Base-by-base conservation (phyloP, 2,888 invertebrate species). In the Tetranychus truncatus region DNA sequence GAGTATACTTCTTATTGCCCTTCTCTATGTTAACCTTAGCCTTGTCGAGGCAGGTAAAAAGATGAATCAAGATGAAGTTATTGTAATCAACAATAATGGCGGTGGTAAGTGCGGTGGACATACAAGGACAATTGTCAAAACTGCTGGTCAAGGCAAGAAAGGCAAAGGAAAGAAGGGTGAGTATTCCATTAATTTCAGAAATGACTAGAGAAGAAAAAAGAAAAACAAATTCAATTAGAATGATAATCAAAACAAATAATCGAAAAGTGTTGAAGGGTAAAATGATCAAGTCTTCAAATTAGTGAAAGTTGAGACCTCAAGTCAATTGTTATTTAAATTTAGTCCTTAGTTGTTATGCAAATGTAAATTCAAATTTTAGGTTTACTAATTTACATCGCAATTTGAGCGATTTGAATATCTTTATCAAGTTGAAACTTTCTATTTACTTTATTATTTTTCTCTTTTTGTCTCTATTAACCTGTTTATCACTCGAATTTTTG, bases 41-140 rank as follows among this genome's bases (percentile, higher is more conserved):
- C 34, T 24, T 69, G 69, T 69, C 7, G 69, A 69, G 34, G 69
- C 69, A 9, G 69, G 69, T 69, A 24, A 24, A 5, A 69, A 69
- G 34, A 69, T 20, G 21, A 20, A 69, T 4, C 21, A 69, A 69
- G 69, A 69, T 69, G 69, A 24, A 24, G 34, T 69, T 20, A 24
- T 69, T 24, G 34, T 69, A 24, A 69, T 24, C 69, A 69, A 69
- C 34, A 24, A 24, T 11, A 24, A 24, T 69, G 69, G 69, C 6
- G 69, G 69, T 24, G 20, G 21, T 69, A 24, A 24, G 20, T 69
- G 69, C 21, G 69, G 69, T 21, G 69, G 69, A 69, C 21, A 24
- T 21, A 24, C 69, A 69, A 69, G 34, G 34, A 69, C 69, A 69
- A 69, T 69, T 69, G 69, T 69, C 21, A 69, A 69, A 69, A 69